A percentile compares a stretch with the other conserved stretches of the same genome.
These are phyloP conservation scores for Azemiops feae DNA, from an alignment of 2,113 vertebrate species.

Conservation along the genomic window DNA sequence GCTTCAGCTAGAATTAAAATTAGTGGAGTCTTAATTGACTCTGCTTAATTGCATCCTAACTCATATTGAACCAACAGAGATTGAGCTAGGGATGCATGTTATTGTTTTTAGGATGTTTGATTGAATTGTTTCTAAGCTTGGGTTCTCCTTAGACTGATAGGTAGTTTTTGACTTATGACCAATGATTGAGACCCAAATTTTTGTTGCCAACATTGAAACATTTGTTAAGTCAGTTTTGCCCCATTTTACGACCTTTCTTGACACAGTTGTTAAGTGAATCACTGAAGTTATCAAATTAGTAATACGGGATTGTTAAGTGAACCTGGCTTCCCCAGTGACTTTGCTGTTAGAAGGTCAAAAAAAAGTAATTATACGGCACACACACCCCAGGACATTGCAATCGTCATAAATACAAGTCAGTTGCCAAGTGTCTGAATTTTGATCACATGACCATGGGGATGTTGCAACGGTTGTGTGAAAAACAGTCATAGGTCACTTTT, in stretches of 20 bases:
- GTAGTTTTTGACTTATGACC: neutral
- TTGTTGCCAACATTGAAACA: neutral
- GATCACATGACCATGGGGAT: too few species aligned
- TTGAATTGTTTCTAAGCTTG: neutral
- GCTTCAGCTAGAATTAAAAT: neutral
- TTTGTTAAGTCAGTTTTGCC: neutral
- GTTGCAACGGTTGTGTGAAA: too few species aligned
- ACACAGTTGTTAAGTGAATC: neutral
- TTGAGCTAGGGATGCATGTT: neutral
- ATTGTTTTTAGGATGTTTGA: neutral
- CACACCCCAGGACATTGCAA: neutral
- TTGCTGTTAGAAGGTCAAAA: neutral
- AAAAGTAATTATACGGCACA: neutral
- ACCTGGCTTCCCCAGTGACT: neutral
- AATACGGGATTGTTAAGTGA: neutral
- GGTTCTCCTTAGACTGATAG: neutral
- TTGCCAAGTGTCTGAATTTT: too few species aligned
- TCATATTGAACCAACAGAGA: neutral
- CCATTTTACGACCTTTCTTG: neutral
- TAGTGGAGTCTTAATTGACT: neutral
- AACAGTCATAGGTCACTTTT: too few species aligned
- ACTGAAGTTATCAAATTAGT: neutral
- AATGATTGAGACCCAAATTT: neutral
- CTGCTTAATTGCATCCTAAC: neutral
- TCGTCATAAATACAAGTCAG: neutral